Conservation (phyloP, 2,888 invertebrate species). For the Diloba caeruleocephala region DNA sequence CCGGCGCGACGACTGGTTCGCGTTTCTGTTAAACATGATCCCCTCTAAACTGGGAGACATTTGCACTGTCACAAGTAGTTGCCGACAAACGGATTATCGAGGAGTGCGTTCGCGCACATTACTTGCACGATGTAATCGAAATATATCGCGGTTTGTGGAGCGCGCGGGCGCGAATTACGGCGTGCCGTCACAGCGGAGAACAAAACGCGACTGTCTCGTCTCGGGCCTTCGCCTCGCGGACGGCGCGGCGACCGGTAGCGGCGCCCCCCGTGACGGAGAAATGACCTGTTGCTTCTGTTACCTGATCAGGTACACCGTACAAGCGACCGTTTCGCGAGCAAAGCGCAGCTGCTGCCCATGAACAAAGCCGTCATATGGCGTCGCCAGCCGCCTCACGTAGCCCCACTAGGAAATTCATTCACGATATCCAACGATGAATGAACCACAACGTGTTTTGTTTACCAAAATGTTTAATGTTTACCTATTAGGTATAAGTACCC, state of each 20-base stretch:
- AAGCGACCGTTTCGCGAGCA: slow-evolving; percentile 77
- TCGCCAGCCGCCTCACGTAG: slow-evolving; percentile 57
- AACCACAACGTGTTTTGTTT: slow-evolving; percentile 77
- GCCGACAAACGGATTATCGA: slow-evolving; percentile 67
- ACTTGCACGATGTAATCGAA: slow-evolving; percentile 71
- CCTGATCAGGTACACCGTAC: slow-evolving; percentile 87
- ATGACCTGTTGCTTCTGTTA: slow-evolving; percentile 88
- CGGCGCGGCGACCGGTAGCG: slow-evolving; percentile 58
- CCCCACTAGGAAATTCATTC: slow-evolving; percentile 72
- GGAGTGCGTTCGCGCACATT: slow-evolving; percentile 84
- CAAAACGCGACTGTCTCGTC: slow-evolving; percentile 72
- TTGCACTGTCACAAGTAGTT: slow-evolving; percentile 80
- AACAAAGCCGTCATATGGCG: slow-evolving; percentile 81
- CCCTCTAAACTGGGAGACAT: slow-evolving; percentile 88
- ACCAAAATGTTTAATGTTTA: slow-evolving; percentile 54
- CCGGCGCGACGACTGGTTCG: slow-evolving; percentile 84
- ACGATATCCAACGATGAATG: slow-evolving; percentile 76
- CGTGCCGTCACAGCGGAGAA: slow-evolving; percentile 60
- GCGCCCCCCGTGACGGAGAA: slow-evolving; percentile 80
- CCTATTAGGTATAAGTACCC: slow-evolving; percentile 22
- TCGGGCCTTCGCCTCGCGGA: slow-evolving; percentile 25
- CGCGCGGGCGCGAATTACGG: slow-evolving; percentile 61
- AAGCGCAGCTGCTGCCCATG: slow-evolving; percentile 77
- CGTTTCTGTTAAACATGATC: slow-evolving; percentile 87
- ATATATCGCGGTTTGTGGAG: slow-evolving; percentile 51